A percentile compares a stretch with the other conserved stretches of the same genome.
Evolutionary conservation across 2,113 vertebrate species (phyloP).

Genomic region (Dipodomys merriami): DNA sequence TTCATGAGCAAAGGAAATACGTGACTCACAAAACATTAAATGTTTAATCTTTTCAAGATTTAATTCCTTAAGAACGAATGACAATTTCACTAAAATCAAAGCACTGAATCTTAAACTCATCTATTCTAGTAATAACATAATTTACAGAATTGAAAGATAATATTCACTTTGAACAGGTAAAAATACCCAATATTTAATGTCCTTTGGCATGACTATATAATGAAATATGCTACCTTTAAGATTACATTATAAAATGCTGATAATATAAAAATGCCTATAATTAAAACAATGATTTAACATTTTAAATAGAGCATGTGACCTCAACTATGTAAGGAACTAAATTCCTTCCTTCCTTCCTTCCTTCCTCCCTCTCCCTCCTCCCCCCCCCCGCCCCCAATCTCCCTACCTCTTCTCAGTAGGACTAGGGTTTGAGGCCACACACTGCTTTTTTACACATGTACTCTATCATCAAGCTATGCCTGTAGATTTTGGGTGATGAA

Average conservation of each 20-base stretch:
- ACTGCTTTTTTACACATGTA: no score
- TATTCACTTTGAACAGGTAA: background rate
- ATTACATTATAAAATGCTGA: slow-evolving; percentile 12
- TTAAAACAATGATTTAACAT: background rate
- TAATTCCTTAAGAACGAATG: background rate
- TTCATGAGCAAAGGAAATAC: background rate
- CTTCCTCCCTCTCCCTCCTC: no score
- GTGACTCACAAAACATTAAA: background rate
- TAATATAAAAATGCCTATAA: background rate
- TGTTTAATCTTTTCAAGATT: background rate
- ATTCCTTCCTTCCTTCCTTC: no score
- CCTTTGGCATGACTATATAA: background rate
- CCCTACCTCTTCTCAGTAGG: no score
- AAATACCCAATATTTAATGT: background rate
- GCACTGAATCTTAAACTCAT: background rate
- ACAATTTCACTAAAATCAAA: background rate
- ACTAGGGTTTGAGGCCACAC: no score
- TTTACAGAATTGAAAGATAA: background rate
- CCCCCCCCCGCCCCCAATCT: no score
- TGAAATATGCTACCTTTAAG: background rate
- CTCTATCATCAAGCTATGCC: no score
- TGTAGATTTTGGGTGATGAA: no score
- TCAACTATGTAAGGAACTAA: background rate
- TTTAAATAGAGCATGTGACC: background rate
- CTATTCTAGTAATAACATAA: background rate